Conservation (phyloP, 2,113 vertebrate genomes). For the Etheostoma cragini region DNA sequence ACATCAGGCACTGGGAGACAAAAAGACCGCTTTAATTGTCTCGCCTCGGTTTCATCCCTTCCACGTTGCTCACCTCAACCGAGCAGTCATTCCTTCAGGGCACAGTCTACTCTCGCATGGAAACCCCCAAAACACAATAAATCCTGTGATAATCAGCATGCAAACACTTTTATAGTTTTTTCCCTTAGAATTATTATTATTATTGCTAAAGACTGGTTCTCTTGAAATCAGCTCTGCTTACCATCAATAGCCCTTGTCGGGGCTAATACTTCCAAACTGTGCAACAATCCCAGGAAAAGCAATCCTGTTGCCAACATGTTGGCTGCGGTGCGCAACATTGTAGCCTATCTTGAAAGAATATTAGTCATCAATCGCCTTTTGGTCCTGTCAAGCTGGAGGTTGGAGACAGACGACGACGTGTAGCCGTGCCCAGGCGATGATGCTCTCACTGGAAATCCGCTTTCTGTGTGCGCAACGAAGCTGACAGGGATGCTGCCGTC, state of each 20-base stretch:
- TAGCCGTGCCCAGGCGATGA: conserved; percentile 52
- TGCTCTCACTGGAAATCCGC: conserved; percentile 61
- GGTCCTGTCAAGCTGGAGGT: conserved; percentile 73
- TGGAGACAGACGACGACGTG: conserved; percentile 72
- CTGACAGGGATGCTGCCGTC: conserved; percentile 51
- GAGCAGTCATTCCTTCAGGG: conserved; percentile 16
- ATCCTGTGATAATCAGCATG: not conserved
- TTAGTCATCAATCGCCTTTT: conserved; percentile 74
- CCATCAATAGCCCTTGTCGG: conserved; percentile 81
- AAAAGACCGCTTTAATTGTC: conserved; percentile 66
- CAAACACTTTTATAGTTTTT: conserved; percentile 1
- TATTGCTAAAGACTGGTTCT: not conserved
- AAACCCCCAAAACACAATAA: conserved; percentile 7
- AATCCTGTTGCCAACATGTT: conserved; percentile 77
- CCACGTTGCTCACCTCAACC: conserved; percentile 49
- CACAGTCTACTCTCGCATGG: conserved; percentile 26
- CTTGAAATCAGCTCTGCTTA: conserved; percentile 66
- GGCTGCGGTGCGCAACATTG: conserved; percentile 76
- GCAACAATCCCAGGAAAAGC: conserved; percentile 82
- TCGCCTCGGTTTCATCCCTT: conserved; percentile 42
- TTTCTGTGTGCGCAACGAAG: conserved; percentile 58
- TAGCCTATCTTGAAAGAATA: conserved; percentile 51
- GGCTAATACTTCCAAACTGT: conserved; percentile 81
- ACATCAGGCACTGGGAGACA: conserved; percentile 56
- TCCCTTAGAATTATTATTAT: not conserved